Percentiles rank a stretch among this genome's conserved stretches.
These are phyloP conservation scores for Botia almorhae DNA, from an alignment of 2,797 vertebrate species.

Conservation along the genomic window DNA sequence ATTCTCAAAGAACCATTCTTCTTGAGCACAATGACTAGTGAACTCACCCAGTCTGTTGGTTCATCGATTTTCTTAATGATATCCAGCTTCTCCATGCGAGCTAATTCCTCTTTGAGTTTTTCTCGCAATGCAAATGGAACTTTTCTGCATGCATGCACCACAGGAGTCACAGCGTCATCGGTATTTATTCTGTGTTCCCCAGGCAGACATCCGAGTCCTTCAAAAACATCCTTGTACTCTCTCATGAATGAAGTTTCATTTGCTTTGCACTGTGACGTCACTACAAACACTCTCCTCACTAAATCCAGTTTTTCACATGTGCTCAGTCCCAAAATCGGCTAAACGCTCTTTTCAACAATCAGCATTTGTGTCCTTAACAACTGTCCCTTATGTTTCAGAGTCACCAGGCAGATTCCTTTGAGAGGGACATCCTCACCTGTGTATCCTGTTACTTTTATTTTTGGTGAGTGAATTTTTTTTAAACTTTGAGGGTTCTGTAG, in stretches of 20 bases:
- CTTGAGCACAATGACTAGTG: background rate
- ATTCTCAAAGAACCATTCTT: background rate
- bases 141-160: slow-evolving; percentile 34
- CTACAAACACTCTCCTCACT: background rate
- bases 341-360: too few relatives aligned
- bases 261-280: background rate
- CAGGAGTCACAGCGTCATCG: slow-evolving; percentile 10
- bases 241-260: slow-evolving; percentile 26
- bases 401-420: too few relatives aligned
- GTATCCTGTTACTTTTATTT: too few relatives aligned
- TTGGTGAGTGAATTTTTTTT: too few relatives aligned
- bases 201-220: slow-evolving; percentile 37
- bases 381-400: too few relatives aligned
- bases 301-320: too few relatives aligned
- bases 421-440: too few relatives aligned
- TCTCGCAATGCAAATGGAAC: slow-evolving; percentile 31
- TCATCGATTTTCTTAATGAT: background rate
- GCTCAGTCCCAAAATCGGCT: too few relatives aligned
- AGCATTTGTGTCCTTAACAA: too few relatives aligned
- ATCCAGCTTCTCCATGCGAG: background rate
- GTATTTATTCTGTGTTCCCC: slow-evolving; percentile 32
- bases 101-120: slow-evolving; percentile 9
- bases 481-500: too few relatives aligned
- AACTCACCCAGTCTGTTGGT: background rate
- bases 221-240: slow-evolving; percentile 29